Evolutionary conservation across 1,140 invertebrate genomes (phyloP), one percentile per base, ranked within the genome.

Genomic region (Neodiprion fabricii): DNA sequence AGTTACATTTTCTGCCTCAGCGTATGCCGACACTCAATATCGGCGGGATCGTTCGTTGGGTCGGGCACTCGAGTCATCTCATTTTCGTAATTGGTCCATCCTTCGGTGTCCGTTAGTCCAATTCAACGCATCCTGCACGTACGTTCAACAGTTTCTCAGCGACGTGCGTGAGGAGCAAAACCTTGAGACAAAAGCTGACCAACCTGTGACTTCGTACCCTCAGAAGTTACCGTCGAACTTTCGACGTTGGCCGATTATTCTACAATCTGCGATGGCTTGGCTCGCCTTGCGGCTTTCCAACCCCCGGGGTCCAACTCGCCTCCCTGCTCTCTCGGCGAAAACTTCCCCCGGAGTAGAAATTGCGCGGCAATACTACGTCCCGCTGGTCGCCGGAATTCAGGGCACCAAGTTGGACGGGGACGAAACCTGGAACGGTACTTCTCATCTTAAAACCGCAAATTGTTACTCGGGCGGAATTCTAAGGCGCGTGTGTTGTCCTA

Each of bases 401-500:
- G 17, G 17, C 17, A 21, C 17, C 17, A 21, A 21, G 17, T 21
- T 21, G 17, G 17, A 21, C 17, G 17, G 17, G 17, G 17, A 21
- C 17, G 17, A 21, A 21, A 21, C 17, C 17, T 21, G 17, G 17
- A 21, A 21, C 17, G 17, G 17, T 21, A 21, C 17, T 21, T 21
- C 17, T 21, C 17, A 21, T 21, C 17, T 21, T 21, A 21, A 21
- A 21, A 21, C 17, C 17, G 17, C 17, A 21, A 21, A 21, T 21
- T 21, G 10, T 53, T 53, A 53, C 50, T 53, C 50, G 50, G 17
- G 17, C 10, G 50, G n/a, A 53, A 53, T 53, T 53, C 50, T 10
- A 53, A 53, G 50, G 81, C 78, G 81, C 82, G 79, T 84, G 8
- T 67, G 73, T 66, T 80, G 82, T 82, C 75, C 78, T 77, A 72